phyloP scores from a whole-genome alignment of 2,113 vertebrate species.

The Muntiacus reevesi region DNA sequence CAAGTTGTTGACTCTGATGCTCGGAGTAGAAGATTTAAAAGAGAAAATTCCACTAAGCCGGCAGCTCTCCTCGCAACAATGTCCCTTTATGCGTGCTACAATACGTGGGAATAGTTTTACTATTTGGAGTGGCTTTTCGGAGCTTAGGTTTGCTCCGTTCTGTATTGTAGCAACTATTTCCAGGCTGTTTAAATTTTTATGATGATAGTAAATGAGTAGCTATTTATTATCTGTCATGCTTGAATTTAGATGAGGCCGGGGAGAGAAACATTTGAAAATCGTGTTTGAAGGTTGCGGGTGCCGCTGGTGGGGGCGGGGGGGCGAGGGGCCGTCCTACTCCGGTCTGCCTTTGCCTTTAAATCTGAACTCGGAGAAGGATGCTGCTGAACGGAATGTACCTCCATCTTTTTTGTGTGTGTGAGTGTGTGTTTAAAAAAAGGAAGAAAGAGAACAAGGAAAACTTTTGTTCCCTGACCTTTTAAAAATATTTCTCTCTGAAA shows the following conservation, averaged over 20 bases:
- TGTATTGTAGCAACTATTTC: constrained; percentile 73
- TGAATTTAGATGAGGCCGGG: constrained; percentile 75
- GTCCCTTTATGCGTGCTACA: constrained; percentile 66
- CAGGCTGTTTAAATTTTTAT: constrained; percentile 80
- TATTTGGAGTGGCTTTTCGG: neutral
- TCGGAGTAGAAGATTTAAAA: constrained; percentile 49
- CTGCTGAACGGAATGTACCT: neutral
- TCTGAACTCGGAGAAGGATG: constrained; percentile 22
- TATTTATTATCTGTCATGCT: constrained; percentile 76
- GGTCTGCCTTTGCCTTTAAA: constrained; percentile 36
- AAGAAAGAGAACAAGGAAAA: constrained; percentile 50
- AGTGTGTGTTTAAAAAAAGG: constrained; percentile 37
- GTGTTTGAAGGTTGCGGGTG: constrained; percentile 33
- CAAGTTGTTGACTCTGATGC: constrained; percentile 78
- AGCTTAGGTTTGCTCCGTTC: constrained; percentile 44
- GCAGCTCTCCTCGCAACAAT: constrained; percentile 64
- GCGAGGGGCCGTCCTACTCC: neutral
- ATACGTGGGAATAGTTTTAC: neutral
- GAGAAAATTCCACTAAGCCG: neutral
- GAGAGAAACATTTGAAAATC: constrained; percentile 66
- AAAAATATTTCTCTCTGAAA: constrained; percentile 1
- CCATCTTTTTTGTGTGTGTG: constrained; percentile 64
- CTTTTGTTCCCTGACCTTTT: constrained; percentile 57
- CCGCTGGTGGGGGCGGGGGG: neutral
- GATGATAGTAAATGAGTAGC: constrained; percentile 75